Percentiles rank a stretch among this genome's conserved stretches.
These are phyloP conservation scores for Plutomurus gul DNA, from an alignment of 1,140 invertebrate species.

Conservation along the genomic window DNA sequence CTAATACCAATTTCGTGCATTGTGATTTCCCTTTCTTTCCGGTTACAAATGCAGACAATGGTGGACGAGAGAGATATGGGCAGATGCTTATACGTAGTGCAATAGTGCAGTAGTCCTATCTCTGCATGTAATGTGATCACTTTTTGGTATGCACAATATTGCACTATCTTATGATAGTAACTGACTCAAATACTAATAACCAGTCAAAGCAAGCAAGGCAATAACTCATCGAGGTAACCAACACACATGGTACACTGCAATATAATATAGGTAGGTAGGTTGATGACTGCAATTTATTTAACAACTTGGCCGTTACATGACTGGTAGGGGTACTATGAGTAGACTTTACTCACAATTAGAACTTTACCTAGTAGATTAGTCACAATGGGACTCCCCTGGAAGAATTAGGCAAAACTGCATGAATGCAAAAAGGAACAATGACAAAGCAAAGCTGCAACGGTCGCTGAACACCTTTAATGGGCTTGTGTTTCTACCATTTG, in stretches of 20 bases:
- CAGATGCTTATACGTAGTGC: background rate
- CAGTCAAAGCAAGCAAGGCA: background rate
- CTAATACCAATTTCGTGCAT: background rate
- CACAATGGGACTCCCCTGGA: conserved; percentile 4
- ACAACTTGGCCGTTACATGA: background rate
- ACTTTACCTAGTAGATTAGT: background rate
- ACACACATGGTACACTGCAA: background rate
- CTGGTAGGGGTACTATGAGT: background rate
- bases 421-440: background rate
- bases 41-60: background rate
- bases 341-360: background rate
- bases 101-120: background rate
- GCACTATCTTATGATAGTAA: background rate
- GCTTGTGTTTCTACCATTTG: background rate
- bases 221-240: background rate
- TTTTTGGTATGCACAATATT: background rate
- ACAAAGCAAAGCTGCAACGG: background rate
- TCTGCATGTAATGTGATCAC: background rate
- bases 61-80: too few relatives aligned
- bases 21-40: conserved; percentile 22
- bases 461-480: background rate
- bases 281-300: conserved; percentile 7
- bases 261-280: too few relatives aligned
- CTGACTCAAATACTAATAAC: background rate
- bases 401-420: conserved; percentile 11